Base-by-base conservation (phyloP, 2,113 vertebrate species). In the Rutilus rutilus region DNA sequence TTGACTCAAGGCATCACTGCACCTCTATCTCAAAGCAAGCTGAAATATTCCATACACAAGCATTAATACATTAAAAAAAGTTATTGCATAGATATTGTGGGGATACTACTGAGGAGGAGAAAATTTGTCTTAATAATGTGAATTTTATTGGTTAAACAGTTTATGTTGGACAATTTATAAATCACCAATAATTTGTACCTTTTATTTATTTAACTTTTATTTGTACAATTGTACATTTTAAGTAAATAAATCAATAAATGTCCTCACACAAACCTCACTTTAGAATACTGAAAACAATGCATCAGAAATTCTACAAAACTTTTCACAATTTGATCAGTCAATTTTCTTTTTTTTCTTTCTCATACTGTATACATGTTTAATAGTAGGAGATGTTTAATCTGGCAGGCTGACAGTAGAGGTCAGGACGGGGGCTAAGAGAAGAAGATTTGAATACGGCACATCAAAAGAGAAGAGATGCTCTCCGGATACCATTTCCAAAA, bases 321-420 rank as follows among this genome's bases (percentile, higher is more conserved):
- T 14, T 30, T 65, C 27, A 30, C 5, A 65, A 3, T 23, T 59
- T 59, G 19, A 65, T 52, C 50, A 64, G 8, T 27, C 1, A 12
- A 25, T 25, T 60, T 25, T 11, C 10, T 15, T 30, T 65, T 42
- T 39, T 23, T 27, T 25, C 1, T 50, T 69, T 69, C 19, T 30
- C 71, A 11, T 85, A 81, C 88, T 12, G 14, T 60, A 93, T 94
- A 90, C 94, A 94, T 92, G 92, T 93, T 94, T 94, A 90, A 93
- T 91, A 92, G 78, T 85, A 62, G 85, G 39, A 8, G 33, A 71
- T 80, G 33, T 33, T 33, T 33, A 33, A 80, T 82, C 85, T 85
- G 90, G 87, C 84, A 85, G 85, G 88, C 89, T 85, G 80, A 88
- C 30, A 57, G 84, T 86, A 86, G 89, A 90, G 93, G 94, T 93